Evolutionary conservation across 2,888 invertebrate genomes (phyloP).

Genomic region (Coelogynopora nodosa): DNA sequence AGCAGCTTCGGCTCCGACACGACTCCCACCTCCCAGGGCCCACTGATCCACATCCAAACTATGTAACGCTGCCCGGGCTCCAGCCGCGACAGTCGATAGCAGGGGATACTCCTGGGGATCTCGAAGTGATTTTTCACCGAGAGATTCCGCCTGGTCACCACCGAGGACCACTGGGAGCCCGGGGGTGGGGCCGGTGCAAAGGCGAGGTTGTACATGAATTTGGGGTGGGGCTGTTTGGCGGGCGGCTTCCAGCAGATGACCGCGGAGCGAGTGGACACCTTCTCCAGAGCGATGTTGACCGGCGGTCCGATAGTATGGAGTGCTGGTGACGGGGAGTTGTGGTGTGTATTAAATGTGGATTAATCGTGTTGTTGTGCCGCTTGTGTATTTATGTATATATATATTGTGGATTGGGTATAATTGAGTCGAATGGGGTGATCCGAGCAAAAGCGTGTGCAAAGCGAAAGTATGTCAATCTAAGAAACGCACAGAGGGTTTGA

Average conservation of each 20-base stretch:
- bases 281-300: not conserved
- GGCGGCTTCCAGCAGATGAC: slow-evolving; percentile 1
- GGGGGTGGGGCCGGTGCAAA: not conserved
- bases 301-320: not conserved
- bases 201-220: not conserved
- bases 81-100: not conserved
- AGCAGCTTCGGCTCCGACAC: not conserved
- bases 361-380: too few relatives aligned
- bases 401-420: too few relatives aligned
- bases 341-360: too few relatives aligned
- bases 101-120: slow-evolving; percentile 1
- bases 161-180: not conserved
- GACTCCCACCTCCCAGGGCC: not conserved
- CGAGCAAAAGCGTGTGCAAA: too few relatives aligned
- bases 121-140: too few relatives aligned
- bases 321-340: too few relatives aligned
- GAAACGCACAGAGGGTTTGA: too few relatives aligned
- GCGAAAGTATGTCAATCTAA: too few relatives aligned
- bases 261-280: not conserved
- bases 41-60: not conserved
- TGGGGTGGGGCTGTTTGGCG: not conserved
- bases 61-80: not conserved
- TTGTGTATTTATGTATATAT: too few relatives aligned
- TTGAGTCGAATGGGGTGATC: too few relatives aligned
- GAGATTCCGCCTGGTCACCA: not conserved